These are phyloP conservation scores for Gallinago nigripennis DNA, from an alignment of 2,797 vertebrate genomes.

Conservation along the genomic window DNA sequence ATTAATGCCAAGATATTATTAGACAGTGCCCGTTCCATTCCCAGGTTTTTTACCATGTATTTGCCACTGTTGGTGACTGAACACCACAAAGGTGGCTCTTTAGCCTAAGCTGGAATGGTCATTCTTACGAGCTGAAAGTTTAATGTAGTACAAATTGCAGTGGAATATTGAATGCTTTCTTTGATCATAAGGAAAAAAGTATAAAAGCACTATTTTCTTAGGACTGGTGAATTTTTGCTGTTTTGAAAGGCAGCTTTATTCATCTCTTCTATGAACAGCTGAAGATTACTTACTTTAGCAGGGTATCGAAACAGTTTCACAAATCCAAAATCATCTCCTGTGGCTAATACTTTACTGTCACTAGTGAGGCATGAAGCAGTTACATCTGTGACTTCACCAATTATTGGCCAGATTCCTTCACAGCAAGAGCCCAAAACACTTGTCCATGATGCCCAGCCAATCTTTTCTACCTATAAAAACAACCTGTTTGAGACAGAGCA, in stretches of 20 bases:
- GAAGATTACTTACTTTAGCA: constrained; percentile 86
- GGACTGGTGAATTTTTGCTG: neutral
- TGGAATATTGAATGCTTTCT: neutral
- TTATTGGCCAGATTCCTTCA: constrained; percentile 95
- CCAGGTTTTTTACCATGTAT: neutral
- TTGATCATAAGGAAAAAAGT: neutral
- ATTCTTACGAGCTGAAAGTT: neutral
- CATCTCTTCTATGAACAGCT: neutral
- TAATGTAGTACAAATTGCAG: neutral
- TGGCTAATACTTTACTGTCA: constrained; percentile 90
- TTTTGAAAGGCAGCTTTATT: neutral
- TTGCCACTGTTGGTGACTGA: neutral
- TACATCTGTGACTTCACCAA: constrained; percentile 94
- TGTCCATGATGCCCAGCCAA: constrained; percentile 95
- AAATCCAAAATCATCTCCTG: constrained; percentile 97
- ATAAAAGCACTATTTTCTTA: neutral
- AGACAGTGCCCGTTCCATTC: neutral
- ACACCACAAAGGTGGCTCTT: neutral
- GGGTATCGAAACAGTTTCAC: constrained; percentile 97
- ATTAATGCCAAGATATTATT: neutral
- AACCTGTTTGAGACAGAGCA: constrained; percentile 32
- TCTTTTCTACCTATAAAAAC: constrained; percentile 91
- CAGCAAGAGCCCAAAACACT: constrained; percentile 92
- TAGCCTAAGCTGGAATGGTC: neutral
- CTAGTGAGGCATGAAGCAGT: constrained; percentile 90